Base-by-base conservation (phyloP, 2,888 invertebrate genomes). In the Xestoiulus laeticollis region DNA sequence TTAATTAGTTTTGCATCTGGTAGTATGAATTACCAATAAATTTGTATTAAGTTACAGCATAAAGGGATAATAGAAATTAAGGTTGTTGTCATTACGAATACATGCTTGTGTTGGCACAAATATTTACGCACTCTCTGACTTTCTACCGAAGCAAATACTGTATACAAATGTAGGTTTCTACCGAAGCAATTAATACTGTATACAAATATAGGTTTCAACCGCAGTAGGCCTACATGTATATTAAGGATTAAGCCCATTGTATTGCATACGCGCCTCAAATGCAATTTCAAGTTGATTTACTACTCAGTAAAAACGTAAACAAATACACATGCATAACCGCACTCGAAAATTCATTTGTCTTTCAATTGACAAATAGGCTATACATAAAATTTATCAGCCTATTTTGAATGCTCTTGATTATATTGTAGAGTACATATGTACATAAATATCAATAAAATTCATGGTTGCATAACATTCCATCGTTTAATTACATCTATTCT, bases 11-110 rank as follows among this genome's bases (percentile, higher is more conserved):
- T 78, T 78, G 68, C 78, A 78, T 78, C 78, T 30, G 78, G 12
- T 78, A 78, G 26, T 78, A 78, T 30, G 30, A 78, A 78, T 78
- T 22, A 26, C 78, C 78, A 78, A 78, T 78, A 78, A 78, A 78
- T 30, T 78, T 30, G 78, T 30, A 78, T 78, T 78, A 78, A 78
- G 30, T 30, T 30, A 78, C 78, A 78, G 14, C 30, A 10, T 78
- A 78, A 78, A 78, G 30, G 78, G 78, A 78, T 78, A 78, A 78
- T 78, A 78, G 78, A 78, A 78, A 78, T 78, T 78, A 78, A 22
- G 78, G 30, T 4, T 30, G 78, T 78, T 78, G 78, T 30, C 78
- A 78, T 14, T 78, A 30, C 30, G 68, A 68, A 68, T 26, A 68
- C 68, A 26, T 78, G 78, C 30, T 30, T 30, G 14, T 22, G 68